Conservation (phyloP, 2,113 vertebrate genomes). For the Sinocyclocheilus rhinocerous region DNA sequence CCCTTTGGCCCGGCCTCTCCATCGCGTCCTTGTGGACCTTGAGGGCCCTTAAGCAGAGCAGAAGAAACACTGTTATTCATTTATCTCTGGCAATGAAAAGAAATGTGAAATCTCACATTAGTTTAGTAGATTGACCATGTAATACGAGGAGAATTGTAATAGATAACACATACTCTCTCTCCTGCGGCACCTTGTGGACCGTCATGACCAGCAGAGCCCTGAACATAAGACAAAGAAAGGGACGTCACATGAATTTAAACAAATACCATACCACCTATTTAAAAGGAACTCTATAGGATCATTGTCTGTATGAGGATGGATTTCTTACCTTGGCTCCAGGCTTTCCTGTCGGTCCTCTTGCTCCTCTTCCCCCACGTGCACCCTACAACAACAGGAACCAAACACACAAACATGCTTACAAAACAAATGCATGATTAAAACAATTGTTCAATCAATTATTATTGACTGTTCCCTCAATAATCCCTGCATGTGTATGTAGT, state of each 20-base stretch:
- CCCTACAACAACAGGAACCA: slow-evolving; percentile 65
- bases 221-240: slow-evolving; percentile 27
- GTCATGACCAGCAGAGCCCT: slow-evolving; percentile 86
- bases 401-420: neutral
- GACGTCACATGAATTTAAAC: neutral
- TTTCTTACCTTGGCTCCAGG: slow-evolving; percentile 76
- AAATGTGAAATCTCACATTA: slow-evolving; percentile 21
- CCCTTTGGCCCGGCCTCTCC: slow-evolving; percentile 86
- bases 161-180: slow-evolving; percentile 77
- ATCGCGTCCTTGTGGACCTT: slow-evolving; percentile 81
- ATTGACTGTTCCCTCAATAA: neutral
- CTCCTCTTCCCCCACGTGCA: slow-evolving; percentile 75
- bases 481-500: neutral
- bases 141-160: slow-evolving; percentile 41
- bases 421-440: slow-evolving; percentile 15
- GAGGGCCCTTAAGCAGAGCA: slow-evolving; percentile 78
- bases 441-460: neutral
- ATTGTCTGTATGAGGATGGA: neutral
- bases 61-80: neutral
- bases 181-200: slow-evolving; percentile 81
- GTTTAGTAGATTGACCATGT: neutral
- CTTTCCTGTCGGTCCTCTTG: slow-evolving; percentile 76
- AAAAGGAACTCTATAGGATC: neutral
- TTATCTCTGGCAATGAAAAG: neutral
- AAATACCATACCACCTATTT: neutral